Percentiles rank a stretch among this genome's conserved stretches.
Evolutionary conservation across 1,140 invertebrate species (phyloP).

Genomic region (Ylistrum balloti): DNA sequence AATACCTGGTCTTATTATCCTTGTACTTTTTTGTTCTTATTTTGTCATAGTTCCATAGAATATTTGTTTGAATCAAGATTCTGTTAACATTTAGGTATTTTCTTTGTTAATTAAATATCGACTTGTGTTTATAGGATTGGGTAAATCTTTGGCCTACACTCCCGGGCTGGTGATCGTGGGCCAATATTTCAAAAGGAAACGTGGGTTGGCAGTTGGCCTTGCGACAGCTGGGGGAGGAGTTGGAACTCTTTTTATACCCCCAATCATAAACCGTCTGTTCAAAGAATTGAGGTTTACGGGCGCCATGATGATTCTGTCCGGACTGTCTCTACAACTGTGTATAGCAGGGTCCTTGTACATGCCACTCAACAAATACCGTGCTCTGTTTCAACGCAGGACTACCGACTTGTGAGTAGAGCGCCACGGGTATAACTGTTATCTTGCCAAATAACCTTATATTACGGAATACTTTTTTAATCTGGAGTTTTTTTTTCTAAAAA

Average conservation of each 20-base stretch:
- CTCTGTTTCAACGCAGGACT: background rate
- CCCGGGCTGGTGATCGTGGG: constrained; percentile 47
- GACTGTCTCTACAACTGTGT: constrained; percentile 49
- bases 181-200: constrained; percentile 53
- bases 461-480: too few species aligned
- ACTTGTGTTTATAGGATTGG: constrained; percentile 47
- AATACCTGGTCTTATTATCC: too few species aligned
- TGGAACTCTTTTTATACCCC: constrained; percentile 42
- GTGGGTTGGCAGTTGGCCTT: constrained; percentile 50
- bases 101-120: too few species aligned
- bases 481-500: too few species aligned
- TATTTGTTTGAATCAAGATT: too few species aligned
- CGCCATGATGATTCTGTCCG: constrained; percentile 49
- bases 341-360: constrained; percentile 48
- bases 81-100: too few species aligned
- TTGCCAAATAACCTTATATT: too few species aligned
- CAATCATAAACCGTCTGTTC: constrained; percentile 45
- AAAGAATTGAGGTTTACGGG: constrained; percentile 46
- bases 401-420: background rate
- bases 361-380: background rate
- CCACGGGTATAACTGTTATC: too few species aligned
- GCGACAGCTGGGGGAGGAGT: constrained; percentile 51
- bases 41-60: too few species aligned
- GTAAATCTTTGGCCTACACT: constrained; percentile 44
- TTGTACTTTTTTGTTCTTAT: too few species aligned